phyloP scores from a whole-genome alignment of 2,888 invertebrate species.

The Eilema griseolum region DNA sequence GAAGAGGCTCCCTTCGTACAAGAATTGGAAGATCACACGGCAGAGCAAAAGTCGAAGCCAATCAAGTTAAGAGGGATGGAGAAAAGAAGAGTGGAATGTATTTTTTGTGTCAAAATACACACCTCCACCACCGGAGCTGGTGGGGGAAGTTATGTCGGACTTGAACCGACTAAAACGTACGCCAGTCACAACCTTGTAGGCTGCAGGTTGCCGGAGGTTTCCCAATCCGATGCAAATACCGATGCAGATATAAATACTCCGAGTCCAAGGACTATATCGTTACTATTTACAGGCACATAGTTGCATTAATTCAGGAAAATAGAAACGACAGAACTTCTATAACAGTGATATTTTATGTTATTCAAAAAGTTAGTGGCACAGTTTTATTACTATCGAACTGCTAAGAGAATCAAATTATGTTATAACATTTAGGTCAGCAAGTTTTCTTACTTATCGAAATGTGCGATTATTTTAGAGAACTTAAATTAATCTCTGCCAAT shows the following conservation, averaged over 20 bases:
- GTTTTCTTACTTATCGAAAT: slow-evolving; percentile 9
- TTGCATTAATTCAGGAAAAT: neutral
- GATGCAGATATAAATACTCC: too few species aligned
- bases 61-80: neutral
- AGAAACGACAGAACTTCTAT: neutral
- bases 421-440: slow-evolving; percentile 9
- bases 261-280: too few species aligned
- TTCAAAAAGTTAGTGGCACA: neutral
- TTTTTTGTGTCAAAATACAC: too few species aligned
- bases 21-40: neutral
- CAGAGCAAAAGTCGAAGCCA: neutral
- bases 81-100: neutral
- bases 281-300: too few species aligned
- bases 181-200: too few species aligned
- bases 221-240: too few species aligned
- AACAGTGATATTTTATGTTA: neutral
- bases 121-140: too few species aligned
- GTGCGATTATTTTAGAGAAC: slow-evolving; percentile 10
- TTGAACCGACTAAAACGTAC: too few species aligned
- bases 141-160: too few species aligned
- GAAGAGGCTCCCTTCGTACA: neutral
- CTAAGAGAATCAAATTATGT: slow-evolving; percentile 11
- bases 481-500: slow-evolving; percentile 18
- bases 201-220: too few species aligned
- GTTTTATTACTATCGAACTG: neutral